Base-by-base conservation (phyloP, 2,888 invertebrate species). In the Xanthorhoe designata region DNA sequence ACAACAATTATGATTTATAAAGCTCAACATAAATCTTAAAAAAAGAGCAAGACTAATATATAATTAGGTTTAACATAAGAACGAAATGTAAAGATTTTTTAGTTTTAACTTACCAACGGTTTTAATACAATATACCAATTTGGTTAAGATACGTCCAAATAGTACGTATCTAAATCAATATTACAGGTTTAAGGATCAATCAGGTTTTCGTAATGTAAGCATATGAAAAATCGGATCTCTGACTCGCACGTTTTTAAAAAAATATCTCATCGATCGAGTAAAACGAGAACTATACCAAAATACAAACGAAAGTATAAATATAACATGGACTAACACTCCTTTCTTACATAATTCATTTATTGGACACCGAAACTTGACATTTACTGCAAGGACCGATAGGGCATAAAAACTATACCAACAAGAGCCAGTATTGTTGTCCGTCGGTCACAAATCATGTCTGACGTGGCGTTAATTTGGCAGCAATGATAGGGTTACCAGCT, bases 361-460 rank as follows among this genome's bases (percentile, higher is more conserved):
- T 59, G 66, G 60, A 66, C 62, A 62, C 64, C 61, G 61, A 71
- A 64, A 66, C 63, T 65, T 73, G 75, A 75, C 72, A 63, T 74
- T 74, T 69, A 72, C 75, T 64, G 70, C 68, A 69, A 64, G 62
- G 60, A 64, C 62, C 62, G 66, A 63, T 53, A 42, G 59, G 52
- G 17, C 61, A 69, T 66, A 73, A 75, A 72, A 73, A 71, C 68
- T 69, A 65, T 65, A 71, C 67, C 15, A 61, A 72, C 71, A 66
- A 66, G 60, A 52, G 67, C 54, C 65, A 61, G 68, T 67, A 70
- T 73, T 75, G 76, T 76, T 66, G 65, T 66, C 59, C 65, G 55
- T 61, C 59, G 66, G 69, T 61, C 72, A 75, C 75, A 76, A 76
- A 75, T 75, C 76, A 75, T 71, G 66, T 61, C 61, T 51, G 45